These are phyloP conservation scores for Anthoscopus minutus DNA, from an alignment of 2,113 vertebrate genomes.

Conservation along the genomic window DNA sequence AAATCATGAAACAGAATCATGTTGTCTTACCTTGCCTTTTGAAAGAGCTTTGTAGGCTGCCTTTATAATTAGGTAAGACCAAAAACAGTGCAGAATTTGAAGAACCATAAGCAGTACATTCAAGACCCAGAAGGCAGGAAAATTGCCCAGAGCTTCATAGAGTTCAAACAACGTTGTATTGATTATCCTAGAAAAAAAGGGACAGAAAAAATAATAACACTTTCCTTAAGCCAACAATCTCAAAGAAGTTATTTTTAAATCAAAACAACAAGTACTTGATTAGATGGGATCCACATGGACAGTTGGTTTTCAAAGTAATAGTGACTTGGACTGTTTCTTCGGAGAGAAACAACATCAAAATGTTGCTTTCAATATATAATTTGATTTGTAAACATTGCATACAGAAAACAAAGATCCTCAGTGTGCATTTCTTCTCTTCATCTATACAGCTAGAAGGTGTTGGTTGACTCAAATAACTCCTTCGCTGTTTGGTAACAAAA, in stretches of 20 bases:
- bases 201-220: neutral
- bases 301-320: neutral
- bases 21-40: constrained; percentile 89
- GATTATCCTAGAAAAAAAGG: constrained; percentile 81
- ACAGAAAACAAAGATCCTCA: neutral
- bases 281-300: neutral
- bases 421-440: neutral
- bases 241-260: neutral
- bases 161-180: constrained; percentile 93
- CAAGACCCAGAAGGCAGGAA: constrained; percentile 94
- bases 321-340: neutral
- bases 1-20: neutral
- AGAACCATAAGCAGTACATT: constrained; percentile 85
- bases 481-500: neutral
- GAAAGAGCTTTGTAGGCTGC: constrained; percentile 88
- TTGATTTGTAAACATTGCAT: neutral
- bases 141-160: constrained; percentile 94
- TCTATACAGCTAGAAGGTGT: neutral
- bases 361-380: neutral
- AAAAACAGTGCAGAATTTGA: constrained; percentile 89
- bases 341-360: neutral
- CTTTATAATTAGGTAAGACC: constrained; percentile 95
- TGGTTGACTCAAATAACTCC: neutral
- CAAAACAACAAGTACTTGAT: neutral
- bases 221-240: neutral